These are phyloP conservation scores for Anguilla rostrata DNA, from an alignment of 2,113 vertebrate species.

Conservation along the genomic window DNA sequence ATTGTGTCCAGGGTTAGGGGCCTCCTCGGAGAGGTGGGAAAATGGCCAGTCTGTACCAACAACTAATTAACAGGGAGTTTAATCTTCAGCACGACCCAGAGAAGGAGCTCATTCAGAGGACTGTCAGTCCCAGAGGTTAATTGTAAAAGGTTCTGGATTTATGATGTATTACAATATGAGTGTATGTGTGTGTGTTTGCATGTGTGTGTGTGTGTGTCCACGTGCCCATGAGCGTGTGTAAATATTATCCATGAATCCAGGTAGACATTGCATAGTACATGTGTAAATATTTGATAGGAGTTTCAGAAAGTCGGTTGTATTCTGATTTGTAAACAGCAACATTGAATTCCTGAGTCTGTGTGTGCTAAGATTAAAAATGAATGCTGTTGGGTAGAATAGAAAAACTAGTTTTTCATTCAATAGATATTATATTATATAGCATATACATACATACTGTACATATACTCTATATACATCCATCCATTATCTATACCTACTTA, in stretches of 20 bases:
- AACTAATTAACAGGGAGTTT: neutral
- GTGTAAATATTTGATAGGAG: constrained; percentile 1
- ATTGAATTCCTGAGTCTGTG: neutral
- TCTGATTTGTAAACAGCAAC: neutral
- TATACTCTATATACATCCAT: no score
- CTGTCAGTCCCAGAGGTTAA: neutral
- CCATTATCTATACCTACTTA: no score
- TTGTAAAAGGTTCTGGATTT: neutral
- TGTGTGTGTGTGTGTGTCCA: neutral
- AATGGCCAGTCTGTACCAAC: neutral
- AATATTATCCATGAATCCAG: neutral
- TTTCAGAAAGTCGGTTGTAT: neutral
- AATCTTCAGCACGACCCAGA: neutral
- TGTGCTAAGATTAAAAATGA: neutral
- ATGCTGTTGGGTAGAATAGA: neutral
- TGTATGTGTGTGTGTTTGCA: neutral
- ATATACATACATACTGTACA: no score
- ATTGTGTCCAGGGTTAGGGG: neutral
- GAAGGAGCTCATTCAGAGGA: neutral
- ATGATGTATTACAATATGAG: neutral
- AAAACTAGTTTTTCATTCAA: no score
- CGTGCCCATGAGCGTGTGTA: neutral
- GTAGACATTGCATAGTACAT: neutral
- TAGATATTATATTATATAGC: no score
- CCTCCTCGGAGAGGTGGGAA: neutral